These are phyloP conservation scores for Rhabditoides inermis DNA, from an alignment of 2,888 invertebrate genomes.

Conservation along the genomic window DNA sequence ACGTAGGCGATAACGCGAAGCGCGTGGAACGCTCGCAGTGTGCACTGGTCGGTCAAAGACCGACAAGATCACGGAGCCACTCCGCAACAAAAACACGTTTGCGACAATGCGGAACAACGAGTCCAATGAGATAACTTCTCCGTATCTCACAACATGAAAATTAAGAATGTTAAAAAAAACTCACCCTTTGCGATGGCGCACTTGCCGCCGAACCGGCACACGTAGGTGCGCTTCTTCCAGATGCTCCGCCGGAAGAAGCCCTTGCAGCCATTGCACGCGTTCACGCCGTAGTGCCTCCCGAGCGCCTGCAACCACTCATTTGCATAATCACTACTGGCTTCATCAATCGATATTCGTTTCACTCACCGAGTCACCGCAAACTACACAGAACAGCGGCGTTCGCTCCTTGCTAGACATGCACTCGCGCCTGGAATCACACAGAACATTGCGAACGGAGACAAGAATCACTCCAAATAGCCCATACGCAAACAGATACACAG, in stretches of 20 bases:
- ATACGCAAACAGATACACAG: not conserved
- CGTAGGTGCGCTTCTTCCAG: no score
- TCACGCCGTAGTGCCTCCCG: no score
- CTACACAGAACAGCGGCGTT: slow-evolving; percentile 15
- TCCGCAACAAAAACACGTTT: not conserved
- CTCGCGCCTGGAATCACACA: not conserved
- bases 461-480: slow-evolving; percentile 1
- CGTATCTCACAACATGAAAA: not conserved
- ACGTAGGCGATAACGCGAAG: no score
- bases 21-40: no score
- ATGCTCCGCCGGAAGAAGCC: no score
- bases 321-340: no score
- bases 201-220: no score
- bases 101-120: no score
- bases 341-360: no score
- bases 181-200: slow-evolving; percentile 23
- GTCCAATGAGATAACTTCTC: no score
- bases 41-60: not conserved
- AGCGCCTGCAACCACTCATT: not conserved
- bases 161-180: not conserved
- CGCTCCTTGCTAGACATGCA: slow-evolving; percentile 10
- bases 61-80: not conserved
- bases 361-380: slow-evolving; percentile 25
- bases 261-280: no score
- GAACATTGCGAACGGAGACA: not conserved